Evolutionary conservation across 2,888 invertebrate species (phyloP), one percentile per base, ranked within the genome.

Genomic region (Eupithecia inturbata): DNA sequence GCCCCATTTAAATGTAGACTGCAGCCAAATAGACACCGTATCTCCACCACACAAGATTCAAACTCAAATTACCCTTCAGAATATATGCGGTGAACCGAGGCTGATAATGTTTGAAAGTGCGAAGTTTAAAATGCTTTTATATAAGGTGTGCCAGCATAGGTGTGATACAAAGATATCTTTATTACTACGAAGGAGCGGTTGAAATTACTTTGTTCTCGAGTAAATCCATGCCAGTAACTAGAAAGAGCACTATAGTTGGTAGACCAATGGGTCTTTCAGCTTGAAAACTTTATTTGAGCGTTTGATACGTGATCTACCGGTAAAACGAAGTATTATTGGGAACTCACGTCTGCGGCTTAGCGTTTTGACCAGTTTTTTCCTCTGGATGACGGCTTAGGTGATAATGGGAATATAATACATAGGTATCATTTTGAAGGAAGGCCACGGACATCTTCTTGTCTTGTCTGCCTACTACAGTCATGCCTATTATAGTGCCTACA

Each of bases 1-100:
- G n/a, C 64, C 57, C 57, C 63, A 73, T 67, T 67, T 70, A 41
- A 60, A 70, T 71, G 53, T 12, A n/a, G 36, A 74, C 74, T 71
- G 71, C 78, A 79, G 74, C 67, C 71, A 78, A 91, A 86, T 84
- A 82, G 82, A 76, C 81, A 84, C 91, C 84, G 82, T 92, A 89
- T 82, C 75, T 73, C 66, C 72, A 79, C 76, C 60, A 41, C 10
- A 64, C 77, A 86, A 87, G 79, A 81, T 72, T 76, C 80, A 76
- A 85, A 82, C 84, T 78, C 76, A 63, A 73, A 63, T 72, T 75
- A 71, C 14, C 36, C 84, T 88, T 90, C 90, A 90, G 92, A 90
- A 91, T 89, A 89, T 87, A 89, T 89, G 89, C 86, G 87, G 88
- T 88, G 87, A 90, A 86, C 87, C 87, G 87, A 85, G 82, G 82